Conservation (phyloP, 2,888 invertebrate species). For the Lepidochrysops patricia region DNA sequence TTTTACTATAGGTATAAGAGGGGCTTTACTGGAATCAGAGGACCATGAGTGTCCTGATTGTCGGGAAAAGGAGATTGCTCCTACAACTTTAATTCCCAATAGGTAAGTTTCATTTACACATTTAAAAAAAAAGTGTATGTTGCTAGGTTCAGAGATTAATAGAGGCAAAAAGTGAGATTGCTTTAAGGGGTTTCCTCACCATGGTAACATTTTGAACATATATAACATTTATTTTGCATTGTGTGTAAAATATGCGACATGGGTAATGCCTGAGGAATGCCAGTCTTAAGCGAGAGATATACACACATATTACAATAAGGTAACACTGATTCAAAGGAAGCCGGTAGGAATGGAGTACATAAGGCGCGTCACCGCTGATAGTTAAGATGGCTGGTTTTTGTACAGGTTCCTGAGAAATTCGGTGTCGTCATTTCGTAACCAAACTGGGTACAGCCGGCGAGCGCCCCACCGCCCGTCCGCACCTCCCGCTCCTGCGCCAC, state of each 20-base stretch:
- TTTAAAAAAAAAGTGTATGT: no score
- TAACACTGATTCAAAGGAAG: background rate
- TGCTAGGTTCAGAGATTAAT: no score
- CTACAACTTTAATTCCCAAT: conserved; percentile 94
- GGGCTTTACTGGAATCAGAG: conserved; percentile 91
- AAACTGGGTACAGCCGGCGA: conserved; percentile 86
- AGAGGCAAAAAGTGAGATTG: no score
- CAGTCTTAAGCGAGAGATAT: no score
- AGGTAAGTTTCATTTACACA: conserved; percentile 42
- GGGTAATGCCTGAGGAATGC: no score
- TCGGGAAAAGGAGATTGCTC: conserved; percentile 92
- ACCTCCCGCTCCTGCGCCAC: conserved; percentile 31
- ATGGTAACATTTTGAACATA: no score
- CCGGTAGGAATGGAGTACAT: no score
- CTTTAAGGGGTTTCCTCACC: no score
- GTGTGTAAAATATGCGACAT: no score
- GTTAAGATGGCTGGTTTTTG: background rate
- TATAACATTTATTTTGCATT: no score
- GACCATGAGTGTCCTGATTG: conserved; percentile 97
- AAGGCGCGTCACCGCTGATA: no score
- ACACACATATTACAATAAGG: background rate
- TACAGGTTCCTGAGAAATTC: conserved; percentile 87
- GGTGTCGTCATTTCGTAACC: conserved; percentile 92
- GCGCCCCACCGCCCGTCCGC: conserved; percentile 53
- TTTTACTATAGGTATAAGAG: conserved; percentile 82